Percentiles rank a stretch among this genome's conserved stretches.
These are phyloP conservation scores for Marmota monax DNA, from an alignment of 2,113 vertebrate species.

Conservation along the genomic window DNA sequence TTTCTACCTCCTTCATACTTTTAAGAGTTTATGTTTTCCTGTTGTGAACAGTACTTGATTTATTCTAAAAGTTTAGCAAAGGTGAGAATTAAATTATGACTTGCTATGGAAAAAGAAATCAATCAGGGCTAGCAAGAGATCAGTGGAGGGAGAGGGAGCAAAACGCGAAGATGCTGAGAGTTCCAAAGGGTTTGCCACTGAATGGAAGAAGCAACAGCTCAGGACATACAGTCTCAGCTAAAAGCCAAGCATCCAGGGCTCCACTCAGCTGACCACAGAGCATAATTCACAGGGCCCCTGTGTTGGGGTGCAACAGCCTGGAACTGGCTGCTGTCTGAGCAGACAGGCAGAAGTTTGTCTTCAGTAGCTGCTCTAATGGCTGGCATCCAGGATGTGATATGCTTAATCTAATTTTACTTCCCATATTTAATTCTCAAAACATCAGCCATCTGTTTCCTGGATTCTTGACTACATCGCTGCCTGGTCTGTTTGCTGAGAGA, in stretches of 20 bases:
- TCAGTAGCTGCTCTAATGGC: not conserved
- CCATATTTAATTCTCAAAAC: conserved; percentile 67
- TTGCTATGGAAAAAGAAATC: not conserved
- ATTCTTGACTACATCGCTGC: conserved; percentile 29
- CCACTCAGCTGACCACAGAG: not conserved
- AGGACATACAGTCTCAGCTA: not conserved
- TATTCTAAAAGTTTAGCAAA: not conserved
- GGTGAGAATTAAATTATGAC: not conserved
- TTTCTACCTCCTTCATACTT: not conserved
- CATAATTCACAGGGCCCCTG: not conserved
- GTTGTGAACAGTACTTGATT: not conserved
- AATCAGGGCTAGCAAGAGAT: not conserved
- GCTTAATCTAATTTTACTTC: conserved; percentile 70
- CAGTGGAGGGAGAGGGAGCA: not conserved
- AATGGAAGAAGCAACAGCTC: not conserved
- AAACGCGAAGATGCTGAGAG: not conserved
- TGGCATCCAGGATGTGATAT: conserved; percentile 21
- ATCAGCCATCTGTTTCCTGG: conserved; percentile 75
- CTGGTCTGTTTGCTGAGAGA: not conserved
- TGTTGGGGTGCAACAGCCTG: not conserved
- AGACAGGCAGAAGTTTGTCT: conserved; percentile 44
- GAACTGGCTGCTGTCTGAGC: not conserved
- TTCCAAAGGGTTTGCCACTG: too few relatives aligned
- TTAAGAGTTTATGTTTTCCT: not conserved
- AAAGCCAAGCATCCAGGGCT: not conserved